A percentile compares a stretch with the other conserved stretches of the same genome.
Conservation (phyloP, 2,797 vertebrate genomes). For the Syngnathus rostellatus region DNA sequence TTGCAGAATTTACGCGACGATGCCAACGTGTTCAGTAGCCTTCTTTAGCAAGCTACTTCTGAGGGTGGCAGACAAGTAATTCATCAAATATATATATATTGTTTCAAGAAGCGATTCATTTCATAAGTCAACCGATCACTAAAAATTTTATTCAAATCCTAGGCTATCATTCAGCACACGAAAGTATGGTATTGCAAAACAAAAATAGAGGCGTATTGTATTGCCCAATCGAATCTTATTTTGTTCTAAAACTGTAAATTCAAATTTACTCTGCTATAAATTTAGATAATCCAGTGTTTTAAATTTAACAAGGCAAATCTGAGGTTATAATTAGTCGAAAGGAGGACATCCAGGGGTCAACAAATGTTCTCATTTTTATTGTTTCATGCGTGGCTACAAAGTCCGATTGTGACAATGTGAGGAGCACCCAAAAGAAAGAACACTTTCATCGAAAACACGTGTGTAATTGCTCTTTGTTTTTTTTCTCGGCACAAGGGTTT, state of each 20-base stretch:
- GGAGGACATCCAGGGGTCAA: background rate
- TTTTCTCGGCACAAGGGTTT: conserved; percentile 1
- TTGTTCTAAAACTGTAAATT: background rate
- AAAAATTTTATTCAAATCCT: too few species aligned
- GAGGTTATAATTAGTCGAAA: background rate
- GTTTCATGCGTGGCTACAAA: background rate
- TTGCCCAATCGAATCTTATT: background rate
- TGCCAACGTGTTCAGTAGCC: too few species aligned
- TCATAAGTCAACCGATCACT: too few species aligned
- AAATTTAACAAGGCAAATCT: background rate
- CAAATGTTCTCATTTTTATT: background rate
- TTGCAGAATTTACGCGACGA: too few species aligned
- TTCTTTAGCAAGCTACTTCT: too few species aligned
- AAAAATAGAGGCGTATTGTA: too few species aligned
- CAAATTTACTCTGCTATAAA: background rate
- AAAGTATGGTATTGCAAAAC: too few species aligned
- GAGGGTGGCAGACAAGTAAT: too few species aligned
- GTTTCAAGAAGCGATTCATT: too few species aligned
- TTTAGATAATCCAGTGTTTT: background rate
- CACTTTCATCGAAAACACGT: background rate
- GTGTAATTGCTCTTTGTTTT: background rate
- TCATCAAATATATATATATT: too few species aligned
- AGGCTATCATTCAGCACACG: too few species aligned
- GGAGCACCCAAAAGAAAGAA: background rate
- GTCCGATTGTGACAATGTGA: background rate